Percentiles rank a stretch among this genome's conserved stretches.
These are phyloP conservation scores for Peromyscus aztecus DNA, from an alignment of 2,797 vertebrate species.

Conservation along the genomic window DNA sequence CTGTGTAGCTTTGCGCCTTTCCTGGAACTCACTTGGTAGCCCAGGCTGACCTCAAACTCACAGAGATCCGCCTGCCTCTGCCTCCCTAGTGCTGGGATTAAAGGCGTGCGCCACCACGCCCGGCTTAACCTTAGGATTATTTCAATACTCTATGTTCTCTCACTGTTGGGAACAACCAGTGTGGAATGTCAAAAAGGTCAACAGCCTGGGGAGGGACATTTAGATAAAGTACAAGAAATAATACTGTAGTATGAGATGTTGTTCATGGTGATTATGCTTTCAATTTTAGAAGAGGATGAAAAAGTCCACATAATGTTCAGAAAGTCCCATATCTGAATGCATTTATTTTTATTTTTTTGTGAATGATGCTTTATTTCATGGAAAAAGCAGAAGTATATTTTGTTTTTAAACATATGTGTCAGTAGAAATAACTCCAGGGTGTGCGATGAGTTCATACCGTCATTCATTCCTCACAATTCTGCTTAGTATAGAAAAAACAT, in stretches of 20 bases:
- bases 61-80: no score
- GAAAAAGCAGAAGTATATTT: background rate
- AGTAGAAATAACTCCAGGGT: background rate
- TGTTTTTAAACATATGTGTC: background rate
- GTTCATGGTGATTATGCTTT: background rate
- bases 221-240: constrained; percentile 62
- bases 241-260: background rate
- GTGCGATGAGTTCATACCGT: background rate
- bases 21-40: no score
- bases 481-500: background rate
- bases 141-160: constrained; percentile 2
- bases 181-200: background rate
- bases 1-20: no score
- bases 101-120: no score
- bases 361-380: background rate
- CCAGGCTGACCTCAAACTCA: no score
- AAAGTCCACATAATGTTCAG: background rate
- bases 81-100: no score
- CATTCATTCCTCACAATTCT: constrained; percentile 20
- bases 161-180: background rate
- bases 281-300: background rate
- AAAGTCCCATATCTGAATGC: background rate
- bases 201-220: background rate
- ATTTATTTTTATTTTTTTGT: background rate
- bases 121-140: background rate